Conservation (phyloP, 64 coral and sea anemone genomes). For the Cladopsammia gracilis region DNA sequence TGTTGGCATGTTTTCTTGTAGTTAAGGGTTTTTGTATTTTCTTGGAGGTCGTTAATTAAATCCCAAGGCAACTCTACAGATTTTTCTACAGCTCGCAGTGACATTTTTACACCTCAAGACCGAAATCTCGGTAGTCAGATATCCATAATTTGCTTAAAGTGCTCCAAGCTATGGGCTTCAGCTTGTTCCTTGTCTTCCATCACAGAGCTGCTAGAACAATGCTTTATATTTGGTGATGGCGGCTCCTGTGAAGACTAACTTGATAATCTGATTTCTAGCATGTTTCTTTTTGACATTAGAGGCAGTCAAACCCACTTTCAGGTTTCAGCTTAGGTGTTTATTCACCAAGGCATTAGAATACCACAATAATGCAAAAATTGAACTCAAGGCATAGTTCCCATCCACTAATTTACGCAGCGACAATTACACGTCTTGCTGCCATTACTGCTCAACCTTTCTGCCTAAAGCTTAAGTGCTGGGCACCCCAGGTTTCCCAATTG, state of each 20-base stretch:
- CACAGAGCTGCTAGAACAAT: constrained; percentile 1
- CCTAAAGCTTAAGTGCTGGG: too few relatives aligned
- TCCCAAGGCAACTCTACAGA: too few relatives aligned
- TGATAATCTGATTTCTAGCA: not conserved
- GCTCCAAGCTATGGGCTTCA: not conserved
- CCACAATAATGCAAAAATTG: not conserved
- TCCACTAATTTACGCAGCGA: constrained; percentile 10
- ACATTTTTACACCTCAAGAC: too few relatives aligned
- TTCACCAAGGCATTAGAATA: not conserved
- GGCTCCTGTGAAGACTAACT: constrained; percentile 1
- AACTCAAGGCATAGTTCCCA: constrained; percentile 3
- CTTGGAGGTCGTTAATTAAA: too few relatives aligned
- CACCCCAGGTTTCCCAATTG: too few relatives aligned
- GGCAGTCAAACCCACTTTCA: not conserved
- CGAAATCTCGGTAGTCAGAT: too few relatives aligned
- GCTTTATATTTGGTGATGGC: not conserved
- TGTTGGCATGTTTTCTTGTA: too few relatives aligned
- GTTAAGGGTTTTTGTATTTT: too few relatives aligned
- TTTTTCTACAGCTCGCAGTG: too few relatives aligned
- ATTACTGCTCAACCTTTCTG: not conserved
- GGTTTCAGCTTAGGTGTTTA: not conserved
- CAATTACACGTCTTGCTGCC: not conserved
- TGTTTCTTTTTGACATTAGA: not conserved
- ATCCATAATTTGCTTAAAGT: not conserved
- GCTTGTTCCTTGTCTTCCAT: not conserved